A percentile compares a stretch with the other conserved stretches of the same genome.
phyloP scores from a whole-genome alignment of 1,140 invertebrate species.

The Plectrocnemia conspersa region DNA sequence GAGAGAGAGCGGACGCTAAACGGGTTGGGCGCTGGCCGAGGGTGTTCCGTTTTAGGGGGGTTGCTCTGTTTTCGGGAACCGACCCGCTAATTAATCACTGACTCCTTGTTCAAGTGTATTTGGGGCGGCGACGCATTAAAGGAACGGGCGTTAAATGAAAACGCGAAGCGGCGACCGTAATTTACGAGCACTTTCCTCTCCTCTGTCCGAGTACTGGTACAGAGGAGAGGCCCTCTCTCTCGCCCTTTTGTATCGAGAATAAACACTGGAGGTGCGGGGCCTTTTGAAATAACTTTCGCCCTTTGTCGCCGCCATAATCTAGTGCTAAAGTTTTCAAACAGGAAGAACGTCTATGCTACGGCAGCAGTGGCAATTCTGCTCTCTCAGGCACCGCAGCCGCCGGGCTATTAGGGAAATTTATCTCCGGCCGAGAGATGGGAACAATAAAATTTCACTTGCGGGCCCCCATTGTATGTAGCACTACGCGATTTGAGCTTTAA shows the following conservation, averaged over 20 bases:
- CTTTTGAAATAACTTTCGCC: constrained; percentile 36
- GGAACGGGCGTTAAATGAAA: constrained; percentile 30
- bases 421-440: constrained; percentile 1
- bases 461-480: too few species aligned
- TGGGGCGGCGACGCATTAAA: constrained; percentile 25
- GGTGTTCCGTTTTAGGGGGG: too few species aligned
- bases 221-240: constrained; percentile 18
- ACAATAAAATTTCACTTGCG: constrained; percentile 6
- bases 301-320: constrained; percentile 35
- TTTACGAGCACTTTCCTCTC: constrained; percentile 21
- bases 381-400: neutral
- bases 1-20: neutral
- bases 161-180: constrained; percentile 21
- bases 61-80: too few species aligned
- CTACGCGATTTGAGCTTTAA: too few species aligned
- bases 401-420: constrained; percentile 15
- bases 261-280: constrained; percentile 25
- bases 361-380: constrained; percentile 9
- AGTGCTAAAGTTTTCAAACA: constrained; percentile 33
- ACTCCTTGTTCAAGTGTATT: constrained; percentile 14
- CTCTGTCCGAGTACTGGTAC: constrained; percentile 3
- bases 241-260: constrained; percentile 34
- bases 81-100: constrained; percentile 33
- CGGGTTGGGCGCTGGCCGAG: too few species aligned
- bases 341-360: constrained; percentile 27